Percentiles rank a stretch among this genome's conserved stretches.
phyloP scores from a whole-genome alignment of 2,113 vertebrate species.

The Aramus guarauna region DNA sequence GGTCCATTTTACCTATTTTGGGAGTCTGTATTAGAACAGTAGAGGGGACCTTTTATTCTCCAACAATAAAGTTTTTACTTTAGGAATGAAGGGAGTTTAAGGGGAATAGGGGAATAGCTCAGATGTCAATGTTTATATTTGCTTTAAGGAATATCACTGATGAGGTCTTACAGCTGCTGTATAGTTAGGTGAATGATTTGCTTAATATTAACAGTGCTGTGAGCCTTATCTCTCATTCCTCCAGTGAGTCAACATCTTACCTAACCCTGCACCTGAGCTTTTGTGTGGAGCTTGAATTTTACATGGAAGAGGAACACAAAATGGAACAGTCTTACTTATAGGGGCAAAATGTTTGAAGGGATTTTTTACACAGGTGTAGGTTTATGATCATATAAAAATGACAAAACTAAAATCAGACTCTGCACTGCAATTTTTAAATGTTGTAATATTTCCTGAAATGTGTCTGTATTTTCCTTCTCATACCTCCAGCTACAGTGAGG shows the following conservation, averaged over 20 bases:
- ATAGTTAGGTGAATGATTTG: background rate
- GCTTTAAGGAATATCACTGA: background rate
- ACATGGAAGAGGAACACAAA: background rate
- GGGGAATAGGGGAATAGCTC: background rate
- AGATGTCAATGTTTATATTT: background rate
- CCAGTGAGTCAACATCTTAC: background rate
- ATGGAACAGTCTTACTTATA: background rate
- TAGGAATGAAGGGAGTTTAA: background rate
- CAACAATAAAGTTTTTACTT: background rate
- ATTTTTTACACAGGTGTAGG: background rate
- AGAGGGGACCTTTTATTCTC: background rate
- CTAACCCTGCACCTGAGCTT: background rate
- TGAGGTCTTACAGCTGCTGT: background rate
- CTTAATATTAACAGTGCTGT: background rate
- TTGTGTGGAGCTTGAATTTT: background rate
- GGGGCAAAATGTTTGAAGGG: background rate
- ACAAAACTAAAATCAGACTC: background rate
- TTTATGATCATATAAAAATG: background rate
- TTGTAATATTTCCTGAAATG: background rate
- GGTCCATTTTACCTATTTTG: background rate
- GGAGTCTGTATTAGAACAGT: background rate
- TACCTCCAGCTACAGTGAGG: background rate
- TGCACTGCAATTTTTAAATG: background rate
- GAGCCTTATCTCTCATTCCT: background rate
- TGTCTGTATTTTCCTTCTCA: background rate